Conservation (phyloP, 2,888 invertebrate genomes). For the Trichacis sp. region DNA sequence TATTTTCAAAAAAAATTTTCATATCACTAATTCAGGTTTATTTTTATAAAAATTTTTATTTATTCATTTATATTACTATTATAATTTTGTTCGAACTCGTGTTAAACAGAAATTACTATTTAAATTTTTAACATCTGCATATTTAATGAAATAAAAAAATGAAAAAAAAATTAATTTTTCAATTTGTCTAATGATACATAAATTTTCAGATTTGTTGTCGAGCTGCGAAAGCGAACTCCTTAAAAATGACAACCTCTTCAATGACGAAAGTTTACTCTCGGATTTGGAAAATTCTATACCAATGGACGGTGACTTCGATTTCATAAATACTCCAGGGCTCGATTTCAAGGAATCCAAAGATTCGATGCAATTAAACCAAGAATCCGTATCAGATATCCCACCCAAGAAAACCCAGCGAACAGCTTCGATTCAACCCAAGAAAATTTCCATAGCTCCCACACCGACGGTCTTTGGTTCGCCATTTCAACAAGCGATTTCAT, state of each 20-base stretch:
- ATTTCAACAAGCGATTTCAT: conserved; percentile 56
- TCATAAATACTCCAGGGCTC: conserved; percentile 58
- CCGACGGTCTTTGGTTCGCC: conserved; percentile 60
- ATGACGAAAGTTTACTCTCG: conserved; percentile 70
- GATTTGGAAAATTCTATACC: conserved; percentile 70
- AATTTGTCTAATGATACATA: no score
- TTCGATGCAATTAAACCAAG: conserved; percentile 26
- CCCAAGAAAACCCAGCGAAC: conserved; percentile 42
- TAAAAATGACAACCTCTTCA: conserved; percentile 71
- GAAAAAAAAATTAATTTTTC: no score
- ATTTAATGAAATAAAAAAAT: no score
- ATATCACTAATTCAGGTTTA: no score
- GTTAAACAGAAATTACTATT: no score
- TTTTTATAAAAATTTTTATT: no score
- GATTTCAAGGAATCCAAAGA: conserved; percentile 49
- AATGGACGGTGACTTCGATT: conserved; percentile 71
- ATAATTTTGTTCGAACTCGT: no score
- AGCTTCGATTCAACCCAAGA: conserved; percentile 32
- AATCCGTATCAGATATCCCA: conserved; percentile 43
- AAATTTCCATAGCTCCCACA: conserved; percentile 50
- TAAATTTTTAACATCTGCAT: no score
- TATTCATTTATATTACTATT: no score
- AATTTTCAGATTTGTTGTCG: conserved; percentile 74
- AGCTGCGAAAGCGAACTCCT: conserved; percentile 78
- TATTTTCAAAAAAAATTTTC: no score